phyloP scores from a whole-genome alignment of 37 sponge, comb jelly and placozoan genomes.

The Eunapius fragilis region DNA sequence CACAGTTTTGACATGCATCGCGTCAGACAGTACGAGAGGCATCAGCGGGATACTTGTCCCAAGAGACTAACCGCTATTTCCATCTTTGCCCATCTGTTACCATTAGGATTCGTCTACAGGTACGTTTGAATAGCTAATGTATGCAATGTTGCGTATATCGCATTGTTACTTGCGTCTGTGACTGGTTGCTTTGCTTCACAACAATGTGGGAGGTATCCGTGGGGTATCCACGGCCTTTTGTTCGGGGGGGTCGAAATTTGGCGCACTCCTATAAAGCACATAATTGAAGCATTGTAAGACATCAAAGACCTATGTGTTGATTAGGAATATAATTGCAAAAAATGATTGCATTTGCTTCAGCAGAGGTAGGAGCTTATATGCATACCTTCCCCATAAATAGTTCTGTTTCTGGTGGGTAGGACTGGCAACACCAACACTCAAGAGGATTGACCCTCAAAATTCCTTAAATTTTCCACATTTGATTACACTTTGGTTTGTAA shows the following conservation, averaged over 20 bases:
- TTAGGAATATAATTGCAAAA: background rate
- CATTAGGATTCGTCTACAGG: slow-evolving; percentile 53
- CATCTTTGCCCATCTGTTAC: slow-evolving; percentile 20
- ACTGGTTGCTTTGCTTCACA: background rate
- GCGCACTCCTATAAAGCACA: background rate
- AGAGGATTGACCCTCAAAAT: background rate
- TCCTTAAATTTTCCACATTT: background rate
- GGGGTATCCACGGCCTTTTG: background rate
- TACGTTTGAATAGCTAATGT: background rate
- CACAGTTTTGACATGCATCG: slow-evolving; percentile 42
- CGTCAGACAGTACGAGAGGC: slow-evolving; percentile 2
- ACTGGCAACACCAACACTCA: background rate
- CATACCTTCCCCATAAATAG: background rate
- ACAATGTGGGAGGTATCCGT: background rate
- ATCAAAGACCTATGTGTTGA: background rate
- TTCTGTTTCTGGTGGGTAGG: background rate
- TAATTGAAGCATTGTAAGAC: background rate
- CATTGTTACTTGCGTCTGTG: background rate
- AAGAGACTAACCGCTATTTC: slow-evolving; percentile 15
- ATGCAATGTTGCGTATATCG: background rate
- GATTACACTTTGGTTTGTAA: background rate
- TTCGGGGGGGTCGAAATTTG: background rate
- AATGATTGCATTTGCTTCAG: background rate
- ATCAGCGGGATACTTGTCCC: background rate
- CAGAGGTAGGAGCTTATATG: background rate